Base-by-base conservation (phyloP, 2,797 vertebrate species). In the Cyclopterus lumpus region DNA sequence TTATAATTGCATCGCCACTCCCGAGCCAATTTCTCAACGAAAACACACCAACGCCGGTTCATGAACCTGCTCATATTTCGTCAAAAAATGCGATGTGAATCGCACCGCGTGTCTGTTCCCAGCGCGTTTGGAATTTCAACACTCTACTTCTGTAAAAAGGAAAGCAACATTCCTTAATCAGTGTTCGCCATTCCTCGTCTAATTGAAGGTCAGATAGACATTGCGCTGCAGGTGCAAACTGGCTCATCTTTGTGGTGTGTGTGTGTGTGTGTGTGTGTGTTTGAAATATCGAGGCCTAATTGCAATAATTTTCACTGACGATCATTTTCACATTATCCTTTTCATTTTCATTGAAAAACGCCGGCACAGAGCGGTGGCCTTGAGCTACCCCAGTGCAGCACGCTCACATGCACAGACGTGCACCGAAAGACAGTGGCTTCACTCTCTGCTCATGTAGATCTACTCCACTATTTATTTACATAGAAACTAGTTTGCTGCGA, bases 61-160 rank as follows among this genome's bases (percentile, higher is more conserved):
- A 69, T 81, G 88, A 90, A 90, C 89, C 89, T 92, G 77, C 91
- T 94, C 90, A 69, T 80, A 87, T 93, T 95, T 91, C 91, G 90
- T 85, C 84, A 80, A 81, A 88, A 80, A 81, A 88, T 89, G 84
- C 81, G 82, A 88, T 94, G 93, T 93, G 93, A 95, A 93, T 91
- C 73, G 68, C 75, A n/a, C 66, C 42, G 42, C 4, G 38, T 51
- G 75, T 90, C 86, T 90, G 88, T 95, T 95, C 93, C 93, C 94
- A 94, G 89, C 88, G 75, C 75, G 88, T 86, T 82, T 66, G 89
- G 86, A 91, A 93, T 93, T 88, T 86, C 75, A 86, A 79, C 71
- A 81, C 70, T 73, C 54, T 82, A 71, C 79, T 83, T 71, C 34
- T 68, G 34, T 74, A 82, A 71, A 82, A 73, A 82, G 24, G 34